Percentiles rank a stretch among this genome's conserved stretches.
phyloP scores from a whole-genome alignment of 2,888 invertebrate genomes.

The Anthophora plumipes region DNA sequence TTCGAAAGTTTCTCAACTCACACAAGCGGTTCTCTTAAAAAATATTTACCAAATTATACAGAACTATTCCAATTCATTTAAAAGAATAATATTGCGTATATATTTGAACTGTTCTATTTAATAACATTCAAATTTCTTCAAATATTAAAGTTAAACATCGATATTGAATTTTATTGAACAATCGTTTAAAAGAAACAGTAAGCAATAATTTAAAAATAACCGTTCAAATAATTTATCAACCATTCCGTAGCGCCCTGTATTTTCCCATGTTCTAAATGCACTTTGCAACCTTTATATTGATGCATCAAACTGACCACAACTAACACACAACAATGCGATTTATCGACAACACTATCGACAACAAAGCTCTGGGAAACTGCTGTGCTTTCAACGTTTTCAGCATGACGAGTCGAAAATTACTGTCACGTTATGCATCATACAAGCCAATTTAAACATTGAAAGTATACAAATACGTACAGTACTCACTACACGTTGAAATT shows the following conservation, averaged over 20 bases:
- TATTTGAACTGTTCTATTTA: no score
- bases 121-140: no score
- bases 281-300: background rate
- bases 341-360: background rate
- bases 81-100: no score
- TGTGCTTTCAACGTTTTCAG: background rate
- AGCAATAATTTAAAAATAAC: background rate
- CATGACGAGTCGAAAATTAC: background rate
- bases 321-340: background rate
- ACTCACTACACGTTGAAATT: no score
- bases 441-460: background rate
- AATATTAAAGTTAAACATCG: no score
- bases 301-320: background rate
- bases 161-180: no score
- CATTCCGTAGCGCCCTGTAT: background rate
- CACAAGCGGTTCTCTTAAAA: no score
- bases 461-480: background rate
- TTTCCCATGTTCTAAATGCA: background rate
- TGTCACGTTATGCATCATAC: background rate
- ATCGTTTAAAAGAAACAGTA: no score
- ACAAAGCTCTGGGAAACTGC: background rate
- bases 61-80: no score
- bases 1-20: no score
- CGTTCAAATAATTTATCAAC: no score
- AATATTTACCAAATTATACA: no score